Percentiles rank a stretch among this genome's conserved stretches.
Conservation (phyloP, 1,140 invertebrate species). For the Trachymyrmex septentrionalis region DNA sequence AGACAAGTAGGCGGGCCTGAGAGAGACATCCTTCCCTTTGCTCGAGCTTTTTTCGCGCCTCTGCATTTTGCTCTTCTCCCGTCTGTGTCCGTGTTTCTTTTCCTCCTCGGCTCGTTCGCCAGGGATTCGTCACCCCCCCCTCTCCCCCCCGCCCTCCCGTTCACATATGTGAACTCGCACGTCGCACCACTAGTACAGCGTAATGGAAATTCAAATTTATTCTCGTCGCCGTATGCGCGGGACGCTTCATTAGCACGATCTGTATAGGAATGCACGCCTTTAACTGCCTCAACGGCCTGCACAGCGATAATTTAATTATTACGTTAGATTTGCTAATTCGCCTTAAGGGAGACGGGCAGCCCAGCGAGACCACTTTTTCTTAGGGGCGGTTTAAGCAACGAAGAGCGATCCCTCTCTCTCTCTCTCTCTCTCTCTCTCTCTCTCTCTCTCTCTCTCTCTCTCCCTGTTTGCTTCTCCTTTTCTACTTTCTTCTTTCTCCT, state of each 20-base stretch:
- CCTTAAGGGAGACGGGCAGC: constrained; percentile 68
- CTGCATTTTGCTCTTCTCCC: background rate
- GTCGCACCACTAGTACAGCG: background rate
- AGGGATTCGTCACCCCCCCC: constrained; percentile 5
- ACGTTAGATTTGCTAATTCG: constrained; percentile 84
- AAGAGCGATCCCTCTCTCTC: background rate
- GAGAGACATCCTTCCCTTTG: constrained; percentile 21
- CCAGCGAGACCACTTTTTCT: constrained; percentile 71
- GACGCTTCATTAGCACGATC: constrained; percentile 82
- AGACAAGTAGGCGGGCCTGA: constrained; percentile 29
- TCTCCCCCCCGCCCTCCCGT: background rate
- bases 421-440: no score
- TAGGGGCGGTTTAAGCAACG: constrained; percentile 74
- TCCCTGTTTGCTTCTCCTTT: no score
- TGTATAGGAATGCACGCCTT: constrained; percentile 61
- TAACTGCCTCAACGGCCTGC: constrained; percentile 68
- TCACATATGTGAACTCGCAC: constrained; percentile 5
- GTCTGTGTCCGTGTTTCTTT: background rate
- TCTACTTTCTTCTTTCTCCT: background rate
- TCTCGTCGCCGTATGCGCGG: constrained; percentile 76
- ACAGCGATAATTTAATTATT: constrained; percentile 83
- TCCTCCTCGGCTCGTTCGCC: background rate
- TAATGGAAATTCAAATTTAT: constrained; percentile 83
- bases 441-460: background rate
- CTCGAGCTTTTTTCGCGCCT: constrained; percentile 55